Evolutionary conservation across 2,888 invertebrate genomes (phyloP).

Genomic region (Ceraclea dissimilis): DNA sequence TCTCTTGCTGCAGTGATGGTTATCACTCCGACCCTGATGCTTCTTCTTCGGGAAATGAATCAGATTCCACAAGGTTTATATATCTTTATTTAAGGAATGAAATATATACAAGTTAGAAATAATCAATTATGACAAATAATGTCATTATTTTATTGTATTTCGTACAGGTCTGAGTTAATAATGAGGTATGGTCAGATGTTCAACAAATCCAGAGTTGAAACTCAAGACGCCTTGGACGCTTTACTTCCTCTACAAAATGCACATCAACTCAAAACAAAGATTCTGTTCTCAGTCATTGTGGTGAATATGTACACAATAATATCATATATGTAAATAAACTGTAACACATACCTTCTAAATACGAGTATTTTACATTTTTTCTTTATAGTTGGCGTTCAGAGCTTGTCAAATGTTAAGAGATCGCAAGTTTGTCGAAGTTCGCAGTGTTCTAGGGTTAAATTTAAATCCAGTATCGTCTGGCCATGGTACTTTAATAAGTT

Average conservation of each 20-base stretch:
- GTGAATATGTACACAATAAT: too few species aligned
- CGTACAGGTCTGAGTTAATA: constrained; percentile 61
- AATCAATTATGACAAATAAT: too few species aligned
- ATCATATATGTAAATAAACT: too few species aligned
- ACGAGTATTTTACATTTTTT: background rate
- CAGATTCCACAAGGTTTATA: constrained; percentile 27
- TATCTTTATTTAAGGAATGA: too few species aligned
- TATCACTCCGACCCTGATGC: constrained; percentile 76
- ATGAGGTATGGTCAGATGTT: constrained; percentile 80
- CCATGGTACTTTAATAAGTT: constrained; percentile 27
- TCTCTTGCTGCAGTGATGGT: constrained; percentile 65
- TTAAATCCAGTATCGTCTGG: constrained; percentile 30
- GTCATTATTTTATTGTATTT: too few species aligned
- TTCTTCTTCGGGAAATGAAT: constrained; percentile 32
- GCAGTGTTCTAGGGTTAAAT: constrained; percentile 50
- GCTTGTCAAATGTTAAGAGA: constrained; percentile 64
- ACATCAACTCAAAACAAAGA: constrained; percentile 87
- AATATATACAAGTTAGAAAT: too few species aligned
- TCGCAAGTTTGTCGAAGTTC: constrained; percentile 64
- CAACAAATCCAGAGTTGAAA: constrained; percentile 74
- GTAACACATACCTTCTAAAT: too few species aligned
- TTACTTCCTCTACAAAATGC: constrained; percentile 75
- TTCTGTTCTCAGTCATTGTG: constrained; percentile 92
- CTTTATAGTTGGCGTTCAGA: constrained; percentile 61
- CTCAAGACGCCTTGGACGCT: constrained; percentile 76